phyloP scores from a whole-genome alignment of 2,113 vertebrate species.

The Heterotis niloticus region DNA sequence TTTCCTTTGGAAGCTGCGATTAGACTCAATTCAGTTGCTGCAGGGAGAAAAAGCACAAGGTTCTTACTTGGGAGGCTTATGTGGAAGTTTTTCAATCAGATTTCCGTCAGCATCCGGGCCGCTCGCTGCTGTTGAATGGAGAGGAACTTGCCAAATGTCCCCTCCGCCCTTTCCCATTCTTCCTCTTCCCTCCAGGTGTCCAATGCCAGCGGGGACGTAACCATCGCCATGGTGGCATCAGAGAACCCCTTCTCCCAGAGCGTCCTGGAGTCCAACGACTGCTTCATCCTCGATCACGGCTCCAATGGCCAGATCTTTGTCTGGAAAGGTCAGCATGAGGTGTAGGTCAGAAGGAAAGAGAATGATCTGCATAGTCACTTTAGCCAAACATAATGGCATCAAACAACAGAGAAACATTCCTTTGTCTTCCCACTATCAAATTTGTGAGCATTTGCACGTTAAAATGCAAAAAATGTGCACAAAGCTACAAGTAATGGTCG shows the following conservation, averaged over 20 bases:
- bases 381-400: no score
- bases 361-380: no score
- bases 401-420: no score
- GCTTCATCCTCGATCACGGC: constrained; percentile 95
- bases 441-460: no score
- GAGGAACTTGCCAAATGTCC: neutral
- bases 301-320: constrained; percentile 88
- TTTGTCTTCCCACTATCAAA: no score
- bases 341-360: no score
- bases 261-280: constrained; percentile 82
- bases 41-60: no score
- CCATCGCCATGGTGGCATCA: constrained; percentile 82
- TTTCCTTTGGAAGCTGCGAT: no score
- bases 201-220: constrained; percentile 76
- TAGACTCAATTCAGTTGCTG: no score
- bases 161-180: neutral
- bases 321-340: constrained; percentile 85
- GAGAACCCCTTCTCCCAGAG: constrained; percentile 92
- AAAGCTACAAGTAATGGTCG: no score
- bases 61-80: no score
- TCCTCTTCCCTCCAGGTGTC: constrained; percentile 72
- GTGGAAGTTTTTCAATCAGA: neutral
- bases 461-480: no score
- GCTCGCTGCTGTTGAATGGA: neutral
- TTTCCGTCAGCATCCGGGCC: neutral